These are phyloP conservation scores for Ardeotis arabs DNA, from an alignment of 2,113 vertebrate species.

Conservation along the genomic window DNA sequence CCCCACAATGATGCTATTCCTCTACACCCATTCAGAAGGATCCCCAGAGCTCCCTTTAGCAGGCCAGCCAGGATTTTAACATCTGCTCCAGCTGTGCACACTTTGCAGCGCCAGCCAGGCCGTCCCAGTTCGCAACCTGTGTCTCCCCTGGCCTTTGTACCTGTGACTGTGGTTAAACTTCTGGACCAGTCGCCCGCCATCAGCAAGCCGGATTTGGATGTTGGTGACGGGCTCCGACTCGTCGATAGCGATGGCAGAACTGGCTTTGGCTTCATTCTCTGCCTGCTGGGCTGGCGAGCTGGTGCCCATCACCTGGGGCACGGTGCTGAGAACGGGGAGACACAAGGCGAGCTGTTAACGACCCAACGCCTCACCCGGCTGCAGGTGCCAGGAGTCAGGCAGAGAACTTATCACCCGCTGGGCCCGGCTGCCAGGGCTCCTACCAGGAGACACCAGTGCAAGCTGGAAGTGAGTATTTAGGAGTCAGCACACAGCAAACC, in stretches of 20 bases:
- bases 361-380: neutral
- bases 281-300: conserved; percentile 78
- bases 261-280: conserved; percentile 90
- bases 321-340: conserved; percentile 75
- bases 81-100: neutral
- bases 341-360: neutral
- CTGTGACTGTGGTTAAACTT: conserved; percentile 97
- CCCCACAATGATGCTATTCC: neutral
- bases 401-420: too few relatives aligned
- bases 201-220: conserved; percentile 94
- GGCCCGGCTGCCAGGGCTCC: neutral
- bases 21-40: neutral
- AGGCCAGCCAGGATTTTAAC: neutral
- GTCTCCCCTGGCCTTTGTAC: conserved; percentile 27
- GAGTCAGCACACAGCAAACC: neutral
- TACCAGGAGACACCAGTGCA: too few relatives aligned
- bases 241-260: conserved; percentile 79
- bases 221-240: conserved; percentile 88
- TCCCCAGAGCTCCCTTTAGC: neutral
- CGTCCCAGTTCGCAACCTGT: neutral
- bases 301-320: conserved; percentile 83
- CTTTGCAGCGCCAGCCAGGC: neutral
- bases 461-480: neutral
- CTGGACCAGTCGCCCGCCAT: conserved; percentile 90
- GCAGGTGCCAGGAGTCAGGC: too few relatives aligned